These are phyloP conservation scores for Myotis davidii DNA, from an alignment of 2,113 vertebrate genomes.

Conservation along the genomic window DNA sequence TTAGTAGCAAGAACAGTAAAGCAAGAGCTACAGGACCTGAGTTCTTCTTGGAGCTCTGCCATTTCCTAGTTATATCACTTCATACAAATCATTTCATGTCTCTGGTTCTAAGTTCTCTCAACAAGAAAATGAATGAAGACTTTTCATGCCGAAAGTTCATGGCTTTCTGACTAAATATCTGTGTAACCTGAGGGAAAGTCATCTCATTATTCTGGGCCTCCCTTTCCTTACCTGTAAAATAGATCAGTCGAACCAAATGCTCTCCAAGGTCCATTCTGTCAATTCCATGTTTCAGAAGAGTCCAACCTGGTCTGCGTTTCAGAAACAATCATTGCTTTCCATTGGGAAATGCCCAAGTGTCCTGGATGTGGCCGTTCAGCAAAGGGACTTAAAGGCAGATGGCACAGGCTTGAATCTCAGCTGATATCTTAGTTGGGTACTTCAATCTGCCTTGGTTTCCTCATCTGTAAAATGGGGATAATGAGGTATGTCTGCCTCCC, in stretches of 20 bases:
- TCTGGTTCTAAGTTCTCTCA: not conserved
- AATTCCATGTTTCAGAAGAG: not conserved
- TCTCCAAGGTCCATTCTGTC: not conserved
- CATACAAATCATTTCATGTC: not conserved
- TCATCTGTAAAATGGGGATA: not conserved
- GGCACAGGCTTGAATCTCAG: not conserved
- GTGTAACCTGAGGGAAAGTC: not conserved
- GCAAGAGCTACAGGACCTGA: not conserved
- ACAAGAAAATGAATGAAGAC: not conserved
- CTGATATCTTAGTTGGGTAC: not conserved
- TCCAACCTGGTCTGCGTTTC: not conserved
- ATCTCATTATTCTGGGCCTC: not conserved
- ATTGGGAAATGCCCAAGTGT: not conserved
- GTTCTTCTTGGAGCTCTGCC: not conserved
- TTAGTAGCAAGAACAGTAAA: not conserved
- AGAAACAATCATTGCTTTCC: not conserved
- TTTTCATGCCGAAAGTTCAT: not conserved
- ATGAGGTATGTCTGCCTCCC: not conserved
- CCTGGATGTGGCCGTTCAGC: not conserved
- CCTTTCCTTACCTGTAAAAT: not conserved
- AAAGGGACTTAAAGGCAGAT: not conserved
- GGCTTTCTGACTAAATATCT: not conserved
- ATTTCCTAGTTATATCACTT: not conserved
- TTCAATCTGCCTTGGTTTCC: not conserved
- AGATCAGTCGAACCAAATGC: not conserved